Conservation (phyloP, 1,140 invertebrate genomes). For the Drosophila ambigua region DNA sequence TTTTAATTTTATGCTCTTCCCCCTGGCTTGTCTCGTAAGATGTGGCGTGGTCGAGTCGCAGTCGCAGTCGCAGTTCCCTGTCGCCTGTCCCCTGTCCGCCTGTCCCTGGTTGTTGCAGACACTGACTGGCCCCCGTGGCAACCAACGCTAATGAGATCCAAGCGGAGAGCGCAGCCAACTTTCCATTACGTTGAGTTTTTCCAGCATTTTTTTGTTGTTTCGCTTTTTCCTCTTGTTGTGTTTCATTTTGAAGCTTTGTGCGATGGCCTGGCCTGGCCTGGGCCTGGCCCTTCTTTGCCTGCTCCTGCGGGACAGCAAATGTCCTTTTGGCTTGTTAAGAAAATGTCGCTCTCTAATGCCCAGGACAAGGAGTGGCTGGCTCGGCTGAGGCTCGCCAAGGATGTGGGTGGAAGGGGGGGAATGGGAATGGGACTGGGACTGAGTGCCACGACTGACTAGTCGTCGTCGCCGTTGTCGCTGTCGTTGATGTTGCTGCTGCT, state of each 20-base stretch:
- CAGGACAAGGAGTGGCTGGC: constrained; percentile 25
- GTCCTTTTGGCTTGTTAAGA: constrained; percentile 82
- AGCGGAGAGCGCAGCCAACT: constrained; percentile 57
- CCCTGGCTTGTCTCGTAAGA: constrained; percentile 20
- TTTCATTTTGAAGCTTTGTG: constrained; percentile 54
- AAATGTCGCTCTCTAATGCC: constrained; percentile 80
- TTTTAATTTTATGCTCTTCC: constrained; percentile 81
- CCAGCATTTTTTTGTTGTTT: constrained; percentile 37
- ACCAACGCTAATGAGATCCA: constrained; percentile 81
- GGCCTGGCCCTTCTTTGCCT: constrained; percentile 1
- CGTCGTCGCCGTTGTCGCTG: constrained; percentile 27
- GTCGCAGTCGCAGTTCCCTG: constrained; percentile 12
- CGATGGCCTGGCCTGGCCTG: constrained; percentile 4
- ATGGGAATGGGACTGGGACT: background rate
- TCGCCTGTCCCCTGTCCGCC: background rate
- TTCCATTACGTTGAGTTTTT: constrained; percentile 73
- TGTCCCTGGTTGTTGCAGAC: constrained; percentile 7
- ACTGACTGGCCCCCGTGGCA: constrained; percentile 29
- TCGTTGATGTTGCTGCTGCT: constrained; percentile 6
- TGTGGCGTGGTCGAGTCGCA: constrained; percentile 22
- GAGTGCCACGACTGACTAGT: constrained; percentile 38
- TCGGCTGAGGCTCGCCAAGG: constrained; percentile 15
- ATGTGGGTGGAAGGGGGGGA: background rate
- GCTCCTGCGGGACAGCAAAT: constrained; percentile 58
- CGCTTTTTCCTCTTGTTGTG: constrained; percentile 47